Percentiles rank a stretch among this genome's conserved stretches.
Conservation (phyloP, 2,113 vertebrate species). For the Motacilla tschutschensis region DNA sequence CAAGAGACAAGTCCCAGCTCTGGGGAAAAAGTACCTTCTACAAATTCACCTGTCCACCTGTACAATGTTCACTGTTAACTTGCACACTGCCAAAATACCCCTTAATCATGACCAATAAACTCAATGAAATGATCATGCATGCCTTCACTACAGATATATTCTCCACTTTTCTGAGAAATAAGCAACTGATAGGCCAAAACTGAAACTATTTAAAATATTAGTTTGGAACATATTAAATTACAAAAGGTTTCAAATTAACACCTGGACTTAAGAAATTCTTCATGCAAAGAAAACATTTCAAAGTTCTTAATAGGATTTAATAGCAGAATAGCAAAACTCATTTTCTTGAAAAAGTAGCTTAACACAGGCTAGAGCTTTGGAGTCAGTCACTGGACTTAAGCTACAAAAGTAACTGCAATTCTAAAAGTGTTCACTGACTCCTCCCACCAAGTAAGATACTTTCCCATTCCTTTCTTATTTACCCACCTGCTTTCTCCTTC, state of each 20-base stretch:
- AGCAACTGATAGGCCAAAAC: background rate
- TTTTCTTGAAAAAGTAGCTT: background rate
- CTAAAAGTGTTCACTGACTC: background rate
- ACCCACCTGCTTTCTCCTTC: background rate
- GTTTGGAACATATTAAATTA: background rate
- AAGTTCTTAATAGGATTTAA: background rate
- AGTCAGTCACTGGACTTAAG: background rate
- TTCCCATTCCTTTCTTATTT: background rate
- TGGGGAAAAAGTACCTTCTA: background rate
- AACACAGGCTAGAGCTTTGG: background rate
- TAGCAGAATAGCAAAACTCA: background rate
- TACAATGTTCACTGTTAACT: background rate
- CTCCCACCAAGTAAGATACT: background rate
- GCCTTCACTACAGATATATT: background rate
- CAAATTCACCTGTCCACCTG: background rate
- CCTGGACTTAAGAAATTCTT: background rate
- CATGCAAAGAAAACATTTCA: background rate
- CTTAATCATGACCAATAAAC: background rate
- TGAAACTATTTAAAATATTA: background rate
- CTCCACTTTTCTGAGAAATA: background rate
- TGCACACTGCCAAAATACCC: background rate
- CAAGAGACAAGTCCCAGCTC: background rate
- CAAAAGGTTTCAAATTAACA: background rate
- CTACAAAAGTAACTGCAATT: background rate
- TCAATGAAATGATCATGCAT: background rate